Conservation (phyloP, 1,140 invertebrate species). For the Hyles euphorbiae region DNA sequence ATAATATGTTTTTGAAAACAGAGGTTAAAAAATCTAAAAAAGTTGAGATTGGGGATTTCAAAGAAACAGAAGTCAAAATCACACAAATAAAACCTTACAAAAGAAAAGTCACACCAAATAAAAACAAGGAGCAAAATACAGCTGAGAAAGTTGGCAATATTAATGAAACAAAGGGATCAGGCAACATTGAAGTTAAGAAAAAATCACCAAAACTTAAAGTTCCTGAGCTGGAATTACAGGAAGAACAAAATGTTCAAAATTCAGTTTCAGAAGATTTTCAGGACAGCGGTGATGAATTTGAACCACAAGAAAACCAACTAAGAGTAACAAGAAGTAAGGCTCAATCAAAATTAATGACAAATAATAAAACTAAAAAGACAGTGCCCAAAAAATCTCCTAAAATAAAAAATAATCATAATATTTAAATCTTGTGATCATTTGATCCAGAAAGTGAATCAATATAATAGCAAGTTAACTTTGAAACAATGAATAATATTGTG, state of each 20-base stretch:
- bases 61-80: not conserved
- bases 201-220: slow-evolving; percentile 4
- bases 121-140: too few species aligned
- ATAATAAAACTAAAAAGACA: not conserved
- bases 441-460: too few species aligned
- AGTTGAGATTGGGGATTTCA: not conserved
- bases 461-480: too few species aligned
- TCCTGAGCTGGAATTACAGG: slow-evolving; percentile 6
- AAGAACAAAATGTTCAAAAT: slow-evolving; percentile 2
- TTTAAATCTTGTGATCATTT: too few species aligned
- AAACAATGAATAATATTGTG: too few species aligned
- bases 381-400: slow-evolving; percentile 25
- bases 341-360: slow-evolving; percentile 3
- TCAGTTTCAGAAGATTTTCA: not conserved
- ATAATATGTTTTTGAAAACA: not conserved
- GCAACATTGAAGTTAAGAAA: not conserved
- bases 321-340: slow-evolving; percentile 1
- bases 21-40: not conserved
- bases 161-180: too few species aligned
- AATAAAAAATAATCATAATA: too few species aligned
- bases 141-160: too few species aligned
- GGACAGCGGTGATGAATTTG: not conserved
- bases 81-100: slow-evolving; percentile 15
- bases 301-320: not conserved
- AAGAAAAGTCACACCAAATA: slow-evolving; percentile 28